Conservation (phyloP, 2,888 invertebrate genomes). For the Ryuthela nishihirai region DNA sequence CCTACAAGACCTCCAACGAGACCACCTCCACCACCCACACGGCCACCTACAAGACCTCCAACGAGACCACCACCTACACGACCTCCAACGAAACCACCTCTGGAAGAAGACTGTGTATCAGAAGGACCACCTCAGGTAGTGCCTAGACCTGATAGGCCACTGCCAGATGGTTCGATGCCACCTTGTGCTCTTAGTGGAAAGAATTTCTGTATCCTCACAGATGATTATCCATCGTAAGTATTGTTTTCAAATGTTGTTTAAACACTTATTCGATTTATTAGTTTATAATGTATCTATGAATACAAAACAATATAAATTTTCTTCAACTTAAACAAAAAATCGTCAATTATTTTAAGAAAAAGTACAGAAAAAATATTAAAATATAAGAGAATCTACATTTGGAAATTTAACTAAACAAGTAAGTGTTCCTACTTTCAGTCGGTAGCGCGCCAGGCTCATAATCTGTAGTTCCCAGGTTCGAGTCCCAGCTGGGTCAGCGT, state of each 20-base stretch:
- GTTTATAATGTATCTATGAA: background rate
- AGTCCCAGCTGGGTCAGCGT: no score
- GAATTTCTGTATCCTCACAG: conserved; percentile 42
- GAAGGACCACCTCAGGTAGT: conserved; percentile 34
- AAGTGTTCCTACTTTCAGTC: no score
- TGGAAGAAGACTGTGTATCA: conserved; percentile 19
- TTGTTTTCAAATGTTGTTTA: background rate
- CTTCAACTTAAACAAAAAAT: no score
- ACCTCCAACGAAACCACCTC: conserved; percentile 1
- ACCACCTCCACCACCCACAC: conserved; percentile 15
- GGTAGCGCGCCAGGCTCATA: no score
- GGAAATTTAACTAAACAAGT: no score
- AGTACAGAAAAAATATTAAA: no score
- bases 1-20: conserved; percentile 16
- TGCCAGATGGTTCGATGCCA: conserved; percentile 39
- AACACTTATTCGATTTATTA: background rate
- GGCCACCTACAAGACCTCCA: conserved; percentile 4
- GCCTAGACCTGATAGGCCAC: conserved; percentile 39
- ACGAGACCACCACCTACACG: conserved; percentile 16
- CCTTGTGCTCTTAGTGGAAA: conserved; percentile 40
- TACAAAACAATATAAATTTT: background rate
- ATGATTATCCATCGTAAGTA: conserved; percentile 42
- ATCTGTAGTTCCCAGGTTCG: no score
- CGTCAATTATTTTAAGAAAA: no score
- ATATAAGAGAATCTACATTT: no score